These are phyloP conservation scores for Acanthacorydalis orientalis DNA, from an alignment of 2,888 invertebrate genomes.

Conservation along the genomic window DNA sequence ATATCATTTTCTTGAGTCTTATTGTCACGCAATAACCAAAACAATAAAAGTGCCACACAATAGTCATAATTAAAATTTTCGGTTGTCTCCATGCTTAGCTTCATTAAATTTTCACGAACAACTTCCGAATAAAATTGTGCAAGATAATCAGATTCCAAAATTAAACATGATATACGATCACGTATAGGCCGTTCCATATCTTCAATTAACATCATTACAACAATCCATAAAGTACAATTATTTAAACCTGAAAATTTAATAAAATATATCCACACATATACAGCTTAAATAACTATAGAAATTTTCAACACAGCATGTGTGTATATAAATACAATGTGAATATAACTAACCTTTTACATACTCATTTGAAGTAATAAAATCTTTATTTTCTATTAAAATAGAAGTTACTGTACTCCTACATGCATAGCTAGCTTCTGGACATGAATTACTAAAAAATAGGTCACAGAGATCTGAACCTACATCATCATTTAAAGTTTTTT, in stretches of 20 bases:
- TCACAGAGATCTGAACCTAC: constrained; percentile 18
- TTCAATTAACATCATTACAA: constrained; percentile 30
- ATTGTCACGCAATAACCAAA: neutral
- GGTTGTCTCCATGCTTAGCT: constrained; percentile 4
- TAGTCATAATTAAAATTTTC: neutral
- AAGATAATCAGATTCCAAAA: too few species aligned
- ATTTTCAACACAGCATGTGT: too few species aligned
- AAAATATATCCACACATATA: too few species aligned
- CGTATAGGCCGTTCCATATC: constrained; percentile 32
- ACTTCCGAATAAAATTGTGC: too few species aligned
- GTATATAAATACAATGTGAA: too few species aligned
- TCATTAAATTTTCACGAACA: constrained; percentile 6
- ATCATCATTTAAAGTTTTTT: neutral
- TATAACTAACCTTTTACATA: too few species aligned
- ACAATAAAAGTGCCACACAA: neutral
- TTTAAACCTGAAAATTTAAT: constrained; percentile 22
- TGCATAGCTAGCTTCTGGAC: constrained; percentile 20
- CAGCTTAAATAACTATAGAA: too few species aligned
- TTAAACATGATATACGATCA: constrained; percentile 13
- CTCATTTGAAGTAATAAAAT: too few species aligned
- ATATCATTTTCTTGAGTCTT: constrained; percentile 7
- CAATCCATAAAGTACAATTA: constrained; percentile 23
- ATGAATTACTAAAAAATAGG: constrained; percentile 20
- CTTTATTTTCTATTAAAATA: constrained; percentile 19
- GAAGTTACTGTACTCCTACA: constrained; percentile 19